Percentiles rank a stretch among this genome's conserved stretches.
These are phyloP conservation scores for Emydocephalus ijimae DNA, from an alignment of 2,113 vertebrate species.

Conservation along the genomic window DNA sequence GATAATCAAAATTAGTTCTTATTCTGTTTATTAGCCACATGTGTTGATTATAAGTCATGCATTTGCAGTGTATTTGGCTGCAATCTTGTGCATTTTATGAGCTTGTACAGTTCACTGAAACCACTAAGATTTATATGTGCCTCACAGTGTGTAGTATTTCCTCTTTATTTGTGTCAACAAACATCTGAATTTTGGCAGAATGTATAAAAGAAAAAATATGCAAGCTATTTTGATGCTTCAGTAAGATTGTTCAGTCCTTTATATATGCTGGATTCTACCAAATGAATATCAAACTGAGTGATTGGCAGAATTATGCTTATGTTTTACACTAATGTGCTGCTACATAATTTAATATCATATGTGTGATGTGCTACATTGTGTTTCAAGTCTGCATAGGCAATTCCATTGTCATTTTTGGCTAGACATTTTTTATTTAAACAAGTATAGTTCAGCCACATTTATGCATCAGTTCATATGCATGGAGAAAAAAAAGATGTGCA, in stretches of 20 bases:
- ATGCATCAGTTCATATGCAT: not conserved
- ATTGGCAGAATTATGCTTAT: not conserved
- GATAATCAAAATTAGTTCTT: not conserved
- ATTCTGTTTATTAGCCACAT: constrained; percentile 12
- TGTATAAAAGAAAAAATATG: not conserved
- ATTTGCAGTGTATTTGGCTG: not conserved
- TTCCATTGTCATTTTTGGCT: not conserved
- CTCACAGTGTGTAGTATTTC: not conserved
- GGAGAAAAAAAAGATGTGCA: not conserved
- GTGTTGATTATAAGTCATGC: not conserved
- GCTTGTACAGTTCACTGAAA: not conserved
- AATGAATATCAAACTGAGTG: not conserved
- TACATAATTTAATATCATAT: not conserved
- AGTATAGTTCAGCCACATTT: not conserved
- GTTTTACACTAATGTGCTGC: not conserved
- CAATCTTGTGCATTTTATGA: not conserved
- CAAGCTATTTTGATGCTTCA: not conserved
- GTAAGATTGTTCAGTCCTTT: not conserved
- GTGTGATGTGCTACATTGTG: not conserved
- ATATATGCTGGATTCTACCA: not conserved
- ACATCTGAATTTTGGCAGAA: not conserved
- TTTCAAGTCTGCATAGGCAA: not conserved
- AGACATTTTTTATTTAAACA: not conserved
- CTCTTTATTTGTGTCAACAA: not conserved
- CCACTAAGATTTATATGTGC: not conserved